A percentile compares a stretch with the other conserved stretches of the same genome.
These are phyloP conservation scores for Ctenopoma kingsleyae DNA, from an alignment of 2,797 vertebrate genomes.

Conservation along the genomic window DNA sequence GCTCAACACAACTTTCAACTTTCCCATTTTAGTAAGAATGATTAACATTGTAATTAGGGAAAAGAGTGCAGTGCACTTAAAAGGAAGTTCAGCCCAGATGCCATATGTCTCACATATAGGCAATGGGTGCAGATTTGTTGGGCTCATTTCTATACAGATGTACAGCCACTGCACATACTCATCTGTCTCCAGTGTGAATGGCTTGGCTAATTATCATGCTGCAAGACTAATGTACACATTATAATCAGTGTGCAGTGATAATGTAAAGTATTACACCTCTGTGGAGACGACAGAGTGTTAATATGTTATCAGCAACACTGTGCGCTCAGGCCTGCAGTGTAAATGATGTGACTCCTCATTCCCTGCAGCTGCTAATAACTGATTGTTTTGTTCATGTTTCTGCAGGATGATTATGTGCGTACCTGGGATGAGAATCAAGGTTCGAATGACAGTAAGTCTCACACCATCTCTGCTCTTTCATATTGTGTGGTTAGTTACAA, in stretches of 20 bases:
- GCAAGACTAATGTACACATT: conserved; percentile 53
- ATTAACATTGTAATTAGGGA: conserved; percentile 71
- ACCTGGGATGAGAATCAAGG: conserved; percentile 96
- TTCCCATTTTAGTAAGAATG: conserved; percentile 62
- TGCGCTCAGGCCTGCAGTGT: conserved; percentile 19
- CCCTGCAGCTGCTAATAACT: conserved; percentile 28
- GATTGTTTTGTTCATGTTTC: conserved; percentile 55
- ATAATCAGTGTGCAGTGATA: conserved; percentile 55
- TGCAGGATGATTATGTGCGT: conserved; percentile 96
- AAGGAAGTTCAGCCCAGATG: conserved; percentile 35
- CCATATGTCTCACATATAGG: conserved; percentile 61
- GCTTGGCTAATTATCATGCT: conserved; percentile 60
- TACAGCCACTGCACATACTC: conserved; percentile 21
- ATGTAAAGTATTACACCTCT: conserved; percentile 42
- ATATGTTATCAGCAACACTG: conserved; percentile 25
- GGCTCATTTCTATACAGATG: conserved; percentile 68
- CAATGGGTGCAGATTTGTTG: conserved; percentile 41
- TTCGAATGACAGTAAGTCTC: conserved; percentile 93
- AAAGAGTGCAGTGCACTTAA: conserved; percentile 32
- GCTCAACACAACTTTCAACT: conserved; percentile 35
- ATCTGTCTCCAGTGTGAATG: conserved; percentile 54
- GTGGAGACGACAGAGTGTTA: conserved; percentile 38
- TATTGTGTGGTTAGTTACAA: background rate
- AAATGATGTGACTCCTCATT: conserved; percentile 9
- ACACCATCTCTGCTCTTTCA: conserved; percentile 4